phyloP scores from a whole-genome alignment of 2,113 vertebrate species.

The Dascyllus trimaculatus region DNA sequence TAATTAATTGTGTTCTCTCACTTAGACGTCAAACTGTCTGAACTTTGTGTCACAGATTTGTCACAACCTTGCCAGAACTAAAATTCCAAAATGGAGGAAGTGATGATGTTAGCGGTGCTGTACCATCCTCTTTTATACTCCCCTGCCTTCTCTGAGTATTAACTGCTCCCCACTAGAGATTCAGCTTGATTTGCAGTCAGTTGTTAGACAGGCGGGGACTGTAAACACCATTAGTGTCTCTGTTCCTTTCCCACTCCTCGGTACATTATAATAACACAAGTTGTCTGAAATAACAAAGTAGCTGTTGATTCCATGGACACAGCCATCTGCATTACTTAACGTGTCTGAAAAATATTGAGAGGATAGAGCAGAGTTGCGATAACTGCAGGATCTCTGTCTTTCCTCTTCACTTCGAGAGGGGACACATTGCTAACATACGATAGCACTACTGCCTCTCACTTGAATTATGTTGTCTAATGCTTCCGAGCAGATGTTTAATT shows the following conservation, averaged over 20 bases:
- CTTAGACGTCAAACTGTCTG: no score
- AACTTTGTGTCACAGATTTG: no score
- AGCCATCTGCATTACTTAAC: background rate
- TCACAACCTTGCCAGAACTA: no score
- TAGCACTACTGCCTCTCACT: background rate
- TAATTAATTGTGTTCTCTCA: background rate
- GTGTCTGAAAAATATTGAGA: constrained; percentile 14
- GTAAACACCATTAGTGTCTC: constrained; percentile 7
- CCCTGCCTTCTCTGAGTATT: background rate
- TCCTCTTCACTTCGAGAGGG: constrained; percentile 40
- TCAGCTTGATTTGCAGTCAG: background rate
- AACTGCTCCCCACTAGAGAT: background rate
- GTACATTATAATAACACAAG: constrained; percentile 26
- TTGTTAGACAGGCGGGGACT: background rate
- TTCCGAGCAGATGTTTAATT: constrained; percentile 68
- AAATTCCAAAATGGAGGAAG: no score
- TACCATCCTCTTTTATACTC: background rate
- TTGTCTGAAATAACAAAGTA: constrained; percentile 30
- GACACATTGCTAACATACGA: constrained; percentile 45
- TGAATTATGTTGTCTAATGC: constrained; percentile 50
- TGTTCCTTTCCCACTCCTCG: constrained; percentile 8
- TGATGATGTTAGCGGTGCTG: background rate
- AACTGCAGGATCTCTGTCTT: constrained; percentile 55
- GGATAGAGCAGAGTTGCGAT: background rate
- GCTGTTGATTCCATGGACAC: background rate